Percentiles rank a stretch among this genome's conserved stretches.
Evolutionary conservation across 2,797 vertebrate species (phyloP).

Genomic region (Lithobates sylvaticus): DNA sequence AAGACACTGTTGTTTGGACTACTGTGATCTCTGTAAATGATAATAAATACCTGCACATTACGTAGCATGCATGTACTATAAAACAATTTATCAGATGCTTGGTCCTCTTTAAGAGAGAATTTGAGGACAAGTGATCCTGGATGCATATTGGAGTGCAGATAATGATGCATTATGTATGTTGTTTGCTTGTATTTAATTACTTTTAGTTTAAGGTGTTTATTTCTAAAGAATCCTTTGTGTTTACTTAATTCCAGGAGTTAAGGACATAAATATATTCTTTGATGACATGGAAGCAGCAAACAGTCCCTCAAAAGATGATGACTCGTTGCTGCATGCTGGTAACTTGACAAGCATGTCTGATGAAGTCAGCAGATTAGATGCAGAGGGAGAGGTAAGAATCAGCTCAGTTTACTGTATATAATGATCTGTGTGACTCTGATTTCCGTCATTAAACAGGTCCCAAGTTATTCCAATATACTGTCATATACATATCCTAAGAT

Average conservation of each 20-base stretch:
- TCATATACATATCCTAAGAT: neutral
- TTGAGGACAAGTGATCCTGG: neutral
- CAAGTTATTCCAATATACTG: neutral
- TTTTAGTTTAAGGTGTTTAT: neutral
- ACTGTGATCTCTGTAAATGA: too few relatives aligned
- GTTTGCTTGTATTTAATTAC: too few relatives aligned
- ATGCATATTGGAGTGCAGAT: neutral
- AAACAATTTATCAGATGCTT: too few relatives aligned
- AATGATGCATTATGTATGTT: neutral
- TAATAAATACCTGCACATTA: too few relatives aligned
- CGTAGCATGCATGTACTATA: too few relatives aligned
- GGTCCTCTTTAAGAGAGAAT: neutral
- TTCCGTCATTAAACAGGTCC: neutral
- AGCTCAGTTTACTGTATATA: neutral
- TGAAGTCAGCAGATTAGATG: constrained; percentile 82
- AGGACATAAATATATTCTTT: constrained; percentile 87
- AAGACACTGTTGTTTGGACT: too few relatives aligned
- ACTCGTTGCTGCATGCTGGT: constrained; percentile 86
- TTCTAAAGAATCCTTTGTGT: constrained; percentile 16
- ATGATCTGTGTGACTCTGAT: neutral
- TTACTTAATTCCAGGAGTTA: constrained; percentile 79
- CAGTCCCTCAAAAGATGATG: constrained; percentile 88
- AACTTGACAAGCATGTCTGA: constrained; percentile 88
- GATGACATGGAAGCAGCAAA: constrained; percentile 83
- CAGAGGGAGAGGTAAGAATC: constrained; percentile 83